These are phyloP conservation scores for Sylvia borin DNA, from an alignment of 2,797 vertebrate species.

Conservation along the genomic window DNA sequence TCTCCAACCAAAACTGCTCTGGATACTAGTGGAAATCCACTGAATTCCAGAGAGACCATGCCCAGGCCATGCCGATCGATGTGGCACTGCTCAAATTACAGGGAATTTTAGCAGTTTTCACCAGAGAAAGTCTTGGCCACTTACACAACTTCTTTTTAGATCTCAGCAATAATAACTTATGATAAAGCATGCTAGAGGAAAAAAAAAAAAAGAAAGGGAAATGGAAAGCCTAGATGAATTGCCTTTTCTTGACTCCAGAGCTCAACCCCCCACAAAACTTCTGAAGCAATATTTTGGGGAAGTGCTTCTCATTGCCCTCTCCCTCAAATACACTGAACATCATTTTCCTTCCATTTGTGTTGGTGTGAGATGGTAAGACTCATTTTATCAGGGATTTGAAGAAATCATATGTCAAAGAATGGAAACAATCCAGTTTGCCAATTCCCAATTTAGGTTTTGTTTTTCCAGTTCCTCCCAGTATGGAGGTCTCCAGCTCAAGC, in stretches of 20 bases:
- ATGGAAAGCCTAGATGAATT: not conserved
- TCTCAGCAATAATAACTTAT: not conserved
- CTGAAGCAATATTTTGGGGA: not conserved
- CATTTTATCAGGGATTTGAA: not conserved
- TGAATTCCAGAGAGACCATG: not conserved
- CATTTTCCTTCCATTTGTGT: not conserved
- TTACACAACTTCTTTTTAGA: not conserved
- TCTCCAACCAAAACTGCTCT: conserved; percentile 21
- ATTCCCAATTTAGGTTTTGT: not conserved
- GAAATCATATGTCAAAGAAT: not conserved
- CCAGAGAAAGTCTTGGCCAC: not conserved
- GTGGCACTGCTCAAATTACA: not conserved
- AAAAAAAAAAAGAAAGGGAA: not conserved
- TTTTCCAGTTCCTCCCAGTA: not conserved
- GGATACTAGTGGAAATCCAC: not conserved
- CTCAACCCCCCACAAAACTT: not conserved
- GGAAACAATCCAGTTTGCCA: not conserved
- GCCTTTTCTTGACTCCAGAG: not conserved
- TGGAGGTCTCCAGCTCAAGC: not conserved
- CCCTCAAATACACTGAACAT: not conserved
- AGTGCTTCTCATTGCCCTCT: not conserved
- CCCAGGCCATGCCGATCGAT: not conserved
- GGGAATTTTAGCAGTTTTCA: not conserved
- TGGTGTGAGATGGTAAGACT: not conserved
- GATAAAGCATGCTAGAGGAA: not conserved